Base-by-base conservation (phyloP, 2,888 invertebrate genomes). In the Meteorus cinctellus region DNA sequence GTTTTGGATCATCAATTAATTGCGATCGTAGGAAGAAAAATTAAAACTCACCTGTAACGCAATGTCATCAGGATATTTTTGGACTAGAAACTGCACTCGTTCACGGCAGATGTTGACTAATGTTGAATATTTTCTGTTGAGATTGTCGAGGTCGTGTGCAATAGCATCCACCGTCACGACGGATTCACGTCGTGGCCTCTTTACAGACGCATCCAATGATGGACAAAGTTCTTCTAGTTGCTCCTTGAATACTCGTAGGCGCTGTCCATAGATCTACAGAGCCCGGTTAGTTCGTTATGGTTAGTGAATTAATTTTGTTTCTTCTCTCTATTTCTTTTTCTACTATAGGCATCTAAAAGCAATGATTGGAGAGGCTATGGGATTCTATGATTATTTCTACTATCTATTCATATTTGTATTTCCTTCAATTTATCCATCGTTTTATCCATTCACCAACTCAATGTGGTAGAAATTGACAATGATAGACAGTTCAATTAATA, bases 161-260 rank as follows among this genome's bases (percentile, higher is more conserved):
- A 97, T 94, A 48, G 92, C 90, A 79, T 96, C 96, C n/a, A 95
- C 94, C 1, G 96, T 95, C 29, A 89, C 84, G 77, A 82, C 79
- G 72, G 84, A 84, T 77, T 87, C 86, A 79, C 84, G 83, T 76
- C 89, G 84, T 60, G 87, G 83, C 85, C 90, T 83, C 89, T 90
- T 83, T 85, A 90, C 86, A 74, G 90, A 90, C 77, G 91, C 93
- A 90, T 96, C 96, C 87, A 96, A 89, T 76, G 95, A 95, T 2
- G 96, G 96, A 86, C 96, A 96, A 71, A 94, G 92, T 85, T 96
- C 96, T 86, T 94, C 94, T 89, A 97, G 93, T 81, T 97, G 92
- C 90, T 96, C 96, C 80, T 94, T 92, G 92, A 95, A 98, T 81
- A 95, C 94, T 90, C 95, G 94, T 89, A 96, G 94, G 87, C 95